A percentile compares a stretch with the other conserved stretches of the same genome.
These are phyloP conservation scores for Nemotelus nigrinus DNA, from an alignment of 2,888 invertebrate species.

Conservation along the genomic window DNA sequence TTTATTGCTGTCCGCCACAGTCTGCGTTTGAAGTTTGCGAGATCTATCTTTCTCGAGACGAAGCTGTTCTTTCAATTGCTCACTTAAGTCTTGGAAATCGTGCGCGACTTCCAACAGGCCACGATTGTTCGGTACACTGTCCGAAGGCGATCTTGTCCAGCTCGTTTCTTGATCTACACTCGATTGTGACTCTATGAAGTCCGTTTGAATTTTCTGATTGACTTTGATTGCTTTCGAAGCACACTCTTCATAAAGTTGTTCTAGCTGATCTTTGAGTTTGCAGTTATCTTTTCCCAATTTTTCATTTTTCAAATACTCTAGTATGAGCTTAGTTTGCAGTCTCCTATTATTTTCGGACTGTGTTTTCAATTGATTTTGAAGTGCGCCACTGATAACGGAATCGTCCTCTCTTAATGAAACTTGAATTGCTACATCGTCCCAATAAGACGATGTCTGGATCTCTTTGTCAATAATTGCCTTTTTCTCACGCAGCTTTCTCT, in stretches of 20 bases:
- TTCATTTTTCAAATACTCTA: slow-evolving; percentile 19
- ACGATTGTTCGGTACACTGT: neutral
- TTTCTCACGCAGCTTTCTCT: neutral
- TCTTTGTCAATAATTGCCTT: neutral
- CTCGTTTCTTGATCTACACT: too few species aligned
- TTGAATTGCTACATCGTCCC: neutral
- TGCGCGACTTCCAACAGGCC: neutral
- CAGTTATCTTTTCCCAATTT: neutral
- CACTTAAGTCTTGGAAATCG: neutral
- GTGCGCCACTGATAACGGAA: neutral
- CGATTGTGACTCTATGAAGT: too few species aligned
- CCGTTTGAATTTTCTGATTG: too few species aligned
- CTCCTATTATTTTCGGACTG: neutral
- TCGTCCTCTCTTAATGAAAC: neutral
- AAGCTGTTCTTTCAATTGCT: slow-evolving; percentile 9
- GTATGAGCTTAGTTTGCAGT: neutral
- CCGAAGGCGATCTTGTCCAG: too few species aligned
- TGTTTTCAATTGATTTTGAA: neutral
- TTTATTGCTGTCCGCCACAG: neutral
- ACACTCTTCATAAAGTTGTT: neutral
- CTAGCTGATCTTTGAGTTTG: neutral
- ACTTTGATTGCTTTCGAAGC: too few species aligned
- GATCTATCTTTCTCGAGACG: neutral
- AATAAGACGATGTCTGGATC: neutral
- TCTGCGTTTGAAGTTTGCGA: neutral